These are phyloP conservation scores for Anoplius nigerrimus DNA, from an alignment of 2,888 invertebrate genomes.

Conservation along the genomic window DNA sequence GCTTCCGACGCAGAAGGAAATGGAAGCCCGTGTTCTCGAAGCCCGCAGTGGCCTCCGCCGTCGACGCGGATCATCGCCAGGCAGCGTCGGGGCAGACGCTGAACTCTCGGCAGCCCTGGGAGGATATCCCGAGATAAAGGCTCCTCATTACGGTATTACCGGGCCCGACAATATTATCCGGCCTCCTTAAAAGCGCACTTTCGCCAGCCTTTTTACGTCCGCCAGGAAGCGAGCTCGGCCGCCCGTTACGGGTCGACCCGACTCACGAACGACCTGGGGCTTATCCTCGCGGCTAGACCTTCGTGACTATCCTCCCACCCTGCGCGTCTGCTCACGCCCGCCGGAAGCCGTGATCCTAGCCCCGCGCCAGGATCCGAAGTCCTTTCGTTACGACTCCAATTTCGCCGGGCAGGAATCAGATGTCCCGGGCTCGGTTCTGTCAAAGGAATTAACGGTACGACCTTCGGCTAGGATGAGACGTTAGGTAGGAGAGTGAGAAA, in stretches of 20 bases:
- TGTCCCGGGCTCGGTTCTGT: no score
- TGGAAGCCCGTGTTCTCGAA: constrained; percentile 43
- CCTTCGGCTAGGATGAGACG: no score
- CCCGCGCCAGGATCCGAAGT: no score
- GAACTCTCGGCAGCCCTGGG: constrained; percentile 9
- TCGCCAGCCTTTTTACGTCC: constrained; percentile 7
- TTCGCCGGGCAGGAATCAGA: no score
- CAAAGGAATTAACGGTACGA: no score
- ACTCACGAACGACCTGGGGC: neutral
- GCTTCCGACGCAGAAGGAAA: constrained; percentile 55
- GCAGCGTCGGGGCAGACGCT: neutral
- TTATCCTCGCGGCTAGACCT: constrained; percentile 1
- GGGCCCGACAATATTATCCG: constrained; percentile 22
- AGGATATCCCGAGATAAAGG: constrained; percentile 34
- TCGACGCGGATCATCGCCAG: neutral
- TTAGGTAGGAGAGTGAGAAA: no score
- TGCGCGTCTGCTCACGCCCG: no score
- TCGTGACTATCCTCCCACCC: neutral
- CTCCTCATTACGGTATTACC: constrained; percentile 35
- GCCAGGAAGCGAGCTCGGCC: constrained; percentile 19
- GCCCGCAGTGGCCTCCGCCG: constrained; percentile 43
- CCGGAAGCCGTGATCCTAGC: no score
- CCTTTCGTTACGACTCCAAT: no score
- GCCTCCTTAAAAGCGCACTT: constrained; percentile 18
- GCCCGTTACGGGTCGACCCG: neutral